Evolutionary conservation across 2,113 vertebrate genomes (phyloP), one percentile per base, ranked within the genome.

Genomic region (Callospermophilus lateralis): DNA sequence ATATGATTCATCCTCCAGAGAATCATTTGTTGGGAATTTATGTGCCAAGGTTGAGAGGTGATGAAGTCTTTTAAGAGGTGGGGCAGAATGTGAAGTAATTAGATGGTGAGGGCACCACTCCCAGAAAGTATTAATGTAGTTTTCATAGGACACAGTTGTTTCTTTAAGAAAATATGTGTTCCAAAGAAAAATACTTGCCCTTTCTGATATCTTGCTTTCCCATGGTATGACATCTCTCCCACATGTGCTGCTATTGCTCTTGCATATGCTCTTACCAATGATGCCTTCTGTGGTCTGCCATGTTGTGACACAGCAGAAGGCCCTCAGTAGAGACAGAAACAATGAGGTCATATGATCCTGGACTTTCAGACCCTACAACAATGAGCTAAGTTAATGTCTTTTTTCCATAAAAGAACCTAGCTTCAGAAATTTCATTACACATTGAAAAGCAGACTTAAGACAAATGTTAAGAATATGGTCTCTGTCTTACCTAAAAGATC

Each of bases 81-180:
- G 34, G n/a, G 13, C 22, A 32, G 24, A 73, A 13, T 12, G 16
- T 10, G 34, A 58, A n/a, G 22, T 12, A 20, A 73, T 87, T 55
- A 16, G 26, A 28, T 37, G 13, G 30, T 2, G 20, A 20, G 3
- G 24, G 4, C 4, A n/a, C 6, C 13, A 53, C 5, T 24, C 12
- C 24, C 17, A 16, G 17, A 61, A 72, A 9, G 20, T 19, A 73
- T 63, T 67, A 51, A 30, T 77, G 39, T 32, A n/a, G 9, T 48
- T 72, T 22, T 12, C 55, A 48, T 8, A 22, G 39, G 26, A 4
- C 4, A 37, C 1, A 30, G 16, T 20, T 67, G 30, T 30, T 53
- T 90, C 17, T 26, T 28, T 72, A 53, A n/a, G 30, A 37, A 37
- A 61, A 12, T 17, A 7, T 8, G 39, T 24, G 8, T 9, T 51